Evolutionary conservation across 2,888 invertebrate genomes (phyloP).

Genomic region (Pycnomerus fuliginosus): DNA sequence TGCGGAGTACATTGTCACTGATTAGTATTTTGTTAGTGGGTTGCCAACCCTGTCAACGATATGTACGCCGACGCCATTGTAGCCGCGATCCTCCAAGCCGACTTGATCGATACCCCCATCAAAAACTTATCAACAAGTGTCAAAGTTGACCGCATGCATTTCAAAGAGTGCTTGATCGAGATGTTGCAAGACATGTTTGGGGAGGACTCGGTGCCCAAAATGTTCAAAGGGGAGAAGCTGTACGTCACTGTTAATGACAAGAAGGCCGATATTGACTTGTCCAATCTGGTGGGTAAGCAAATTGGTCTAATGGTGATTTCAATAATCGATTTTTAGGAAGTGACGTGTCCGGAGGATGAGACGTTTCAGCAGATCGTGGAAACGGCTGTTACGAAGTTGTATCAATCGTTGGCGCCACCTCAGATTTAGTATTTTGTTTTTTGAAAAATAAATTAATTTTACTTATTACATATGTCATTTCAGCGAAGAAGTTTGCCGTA

Average conservation of each 20-base stretch:
- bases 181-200: conserved; percentile 95
- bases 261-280: conserved; percentile 81
- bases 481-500: too few relatives aligned
- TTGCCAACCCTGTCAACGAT: conserved; percentile 91
- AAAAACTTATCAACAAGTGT: conserved; percentile 63
- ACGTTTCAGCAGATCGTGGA: conserved; percentile 79
- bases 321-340: conserved; percentile 59
- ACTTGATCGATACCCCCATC: conserved; percentile 63
- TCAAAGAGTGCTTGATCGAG: conserved; percentile 87
- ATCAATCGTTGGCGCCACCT: conserved; percentile 74
- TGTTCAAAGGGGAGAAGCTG: conserved; percentile 87
- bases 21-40: conserved; percentile 74
- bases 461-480: too few relatives aligned
- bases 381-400: conserved; percentile 80
- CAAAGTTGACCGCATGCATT: conserved; percentile 88
- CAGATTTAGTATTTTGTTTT: conserved; percentile 31
- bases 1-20: too few relatives aligned
- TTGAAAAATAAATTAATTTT: neutral
- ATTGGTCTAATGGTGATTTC: too few relatives aligned
- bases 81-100: conserved; percentile 83
- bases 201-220: conserved; percentile 87
- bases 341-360: conserved; percentile 79
- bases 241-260: conserved; percentile 84
- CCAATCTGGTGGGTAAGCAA: conserved; percentile 77
- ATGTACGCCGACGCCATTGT: conserved; percentile 97